phyloP scores from a whole-genome alignment of 2,888 invertebrate genomes.

The Polyommatus iphigenia region DNA sequence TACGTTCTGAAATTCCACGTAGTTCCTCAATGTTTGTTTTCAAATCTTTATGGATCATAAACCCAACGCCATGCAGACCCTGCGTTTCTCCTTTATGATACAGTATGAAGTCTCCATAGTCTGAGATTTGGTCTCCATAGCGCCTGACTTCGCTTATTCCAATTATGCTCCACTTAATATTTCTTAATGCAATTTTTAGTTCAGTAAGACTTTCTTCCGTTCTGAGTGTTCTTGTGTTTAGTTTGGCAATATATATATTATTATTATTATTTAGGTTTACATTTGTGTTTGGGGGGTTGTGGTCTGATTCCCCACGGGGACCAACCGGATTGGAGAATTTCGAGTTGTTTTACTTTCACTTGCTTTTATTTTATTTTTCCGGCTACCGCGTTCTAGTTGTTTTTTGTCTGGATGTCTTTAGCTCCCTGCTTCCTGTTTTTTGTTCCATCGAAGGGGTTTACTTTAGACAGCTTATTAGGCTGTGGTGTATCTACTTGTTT shows the following conservation, averaged over 20 bases:
- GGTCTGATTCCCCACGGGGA: constrained; percentile 4
- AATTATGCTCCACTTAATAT: constrained; percentile 35
- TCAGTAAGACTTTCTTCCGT: constrained; percentile 33
- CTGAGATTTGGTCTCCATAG: constrained; percentile 32
- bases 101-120: constrained; percentile 23
- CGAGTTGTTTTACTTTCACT: not conserved
- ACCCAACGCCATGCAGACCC: constrained; percentile 26
- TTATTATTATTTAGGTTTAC: not conserved
- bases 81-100: constrained; percentile 27
- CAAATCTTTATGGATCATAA: constrained; percentile 29
- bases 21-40: not conserved
- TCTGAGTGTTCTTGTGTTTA: constrained; percentile 27
- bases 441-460: not conserved
- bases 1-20: too few species aligned
- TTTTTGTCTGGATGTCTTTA: constrained; percentile 16
- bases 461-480: not conserved
- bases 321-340: constrained; percentile 22
- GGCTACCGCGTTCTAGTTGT: constrained; percentile 18
- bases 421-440: constrained; percentile 10
- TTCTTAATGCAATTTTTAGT: constrained; percentile 30
- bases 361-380: constrained; percentile 25
- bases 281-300: constrained; percentile 30
- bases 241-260: constrained; percentile 26
- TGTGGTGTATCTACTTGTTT: too few species aligned
- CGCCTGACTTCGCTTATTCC: constrained; percentile 39